Evolutionary conservation across 2,888 invertebrate genomes (phyloP).

Genomic region (Lepidochitona cinerea): DNA sequence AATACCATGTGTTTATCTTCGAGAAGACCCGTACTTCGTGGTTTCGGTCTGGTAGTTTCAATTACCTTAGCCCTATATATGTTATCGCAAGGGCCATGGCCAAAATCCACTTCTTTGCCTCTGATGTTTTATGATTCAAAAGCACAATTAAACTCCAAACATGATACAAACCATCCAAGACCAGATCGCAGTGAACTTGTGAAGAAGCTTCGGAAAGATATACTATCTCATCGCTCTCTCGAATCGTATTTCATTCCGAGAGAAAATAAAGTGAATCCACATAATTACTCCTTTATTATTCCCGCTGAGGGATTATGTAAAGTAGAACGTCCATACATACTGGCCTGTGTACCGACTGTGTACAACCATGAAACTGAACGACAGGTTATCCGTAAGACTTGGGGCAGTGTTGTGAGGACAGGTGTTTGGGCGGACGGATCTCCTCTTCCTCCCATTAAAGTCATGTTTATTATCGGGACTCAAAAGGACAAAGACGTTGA

Average conservation of each 20-base stretch:
- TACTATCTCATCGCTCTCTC: not conserved
- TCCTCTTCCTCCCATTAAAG: not conserved
- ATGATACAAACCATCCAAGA: no score
- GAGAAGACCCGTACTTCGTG: no score
- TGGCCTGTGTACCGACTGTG: slow-evolving; percentile 26
- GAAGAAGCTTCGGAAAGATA: not conserved
- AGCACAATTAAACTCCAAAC: no score
- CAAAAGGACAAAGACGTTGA: slow-evolving; percentile 1
- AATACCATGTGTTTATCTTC: no score
- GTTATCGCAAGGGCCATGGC: no score
- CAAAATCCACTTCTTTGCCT: no score
- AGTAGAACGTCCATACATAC: not conserved
- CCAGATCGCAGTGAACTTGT: no score
- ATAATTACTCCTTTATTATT: not conserved
- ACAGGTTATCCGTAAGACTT: slow-evolving; percentile 28
- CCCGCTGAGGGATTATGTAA: not conserved
- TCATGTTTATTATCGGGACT: slow-evolving; percentile 28
- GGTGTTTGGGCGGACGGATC: not conserved
- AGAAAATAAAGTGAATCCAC: not conserved
- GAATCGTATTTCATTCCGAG: not conserved
- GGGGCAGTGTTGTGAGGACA: slow-evolving; percentile 20
- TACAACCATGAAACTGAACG: slow-evolving; percentile 19
- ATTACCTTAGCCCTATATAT: no score
- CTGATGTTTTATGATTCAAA: no score
- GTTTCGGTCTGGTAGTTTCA: no score